Conservation (phyloP, 1,140 invertebrate species). For the Nylanderia fulva region DNA sequence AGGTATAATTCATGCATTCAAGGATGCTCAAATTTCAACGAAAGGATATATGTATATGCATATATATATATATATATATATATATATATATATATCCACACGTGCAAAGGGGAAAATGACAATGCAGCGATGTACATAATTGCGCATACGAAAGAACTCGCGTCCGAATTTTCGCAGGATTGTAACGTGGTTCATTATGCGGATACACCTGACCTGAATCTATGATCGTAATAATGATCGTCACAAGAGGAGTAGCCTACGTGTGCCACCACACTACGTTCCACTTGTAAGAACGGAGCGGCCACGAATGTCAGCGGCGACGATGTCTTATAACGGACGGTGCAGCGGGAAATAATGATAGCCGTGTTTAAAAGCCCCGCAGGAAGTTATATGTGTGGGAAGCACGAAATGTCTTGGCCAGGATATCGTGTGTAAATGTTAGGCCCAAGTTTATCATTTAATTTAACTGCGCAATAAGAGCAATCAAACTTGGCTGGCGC, state of each 20-base stretch:
- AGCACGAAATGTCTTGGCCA: conserved; percentile 67
- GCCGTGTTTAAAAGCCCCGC: conserved; percentile 66
- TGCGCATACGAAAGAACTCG: conserved; percentile 28
- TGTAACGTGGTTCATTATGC: conserved; percentile 73
- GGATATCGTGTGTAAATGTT: conserved; percentile 59
- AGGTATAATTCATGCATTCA: neutral
- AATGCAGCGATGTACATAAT: conserved; percentile 2
- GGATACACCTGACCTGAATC: conserved; percentile 74
- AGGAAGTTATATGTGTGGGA: conserved; percentile 64
- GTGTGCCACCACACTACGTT: conserved; percentile 40
- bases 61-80: neutral
- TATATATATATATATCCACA: no score
- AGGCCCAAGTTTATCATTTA: conserved; percentile 7
- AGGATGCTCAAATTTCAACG: neutral
- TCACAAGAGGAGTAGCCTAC: conserved; percentile 47
- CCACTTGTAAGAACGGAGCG: conserved; percentile 46
- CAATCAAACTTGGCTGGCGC: neutral
- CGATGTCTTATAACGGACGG: conserved; percentile 67
- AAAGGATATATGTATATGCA: neutral
- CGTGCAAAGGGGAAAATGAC: conserved; percentile 1
- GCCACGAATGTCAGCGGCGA: conserved; percentile 67
- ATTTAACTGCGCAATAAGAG: neutral
- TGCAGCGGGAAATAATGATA: conserved; percentile 72
- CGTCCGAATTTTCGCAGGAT: conserved; percentile 56
- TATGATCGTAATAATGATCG: conserved; percentile 69